Base-by-base conservation (phyloP, 2,888 invertebrate genomes). In the Calameuta idolon region DNA sequence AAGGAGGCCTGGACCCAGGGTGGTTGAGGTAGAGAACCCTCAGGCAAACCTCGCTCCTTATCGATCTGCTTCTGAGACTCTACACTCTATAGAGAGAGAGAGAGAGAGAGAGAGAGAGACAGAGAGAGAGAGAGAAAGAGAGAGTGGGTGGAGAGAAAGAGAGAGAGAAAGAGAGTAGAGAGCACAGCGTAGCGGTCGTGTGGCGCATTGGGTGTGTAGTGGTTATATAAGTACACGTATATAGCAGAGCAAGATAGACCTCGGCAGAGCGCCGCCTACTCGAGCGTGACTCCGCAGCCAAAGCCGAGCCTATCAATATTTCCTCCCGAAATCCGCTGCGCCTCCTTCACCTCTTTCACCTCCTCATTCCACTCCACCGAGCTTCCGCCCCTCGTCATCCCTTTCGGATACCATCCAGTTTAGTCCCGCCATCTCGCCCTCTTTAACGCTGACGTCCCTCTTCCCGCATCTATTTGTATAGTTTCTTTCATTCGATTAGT, bases 251-350 rank as follows among this genome's bases (percentile, higher is more conserved):
- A 85, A 88, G 88, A 89, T 87, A 89, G 88, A 88, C 86, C 85
- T 89, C 85, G 79, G 83, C 83, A 80, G 85, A 89, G 88, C 87
- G 85, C 84, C 85, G 89, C 85, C 91, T 91, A 90, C 89, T 91
- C 89, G 89, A 91, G 88, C 91, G 90, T 91, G 89, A 91, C 91
- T 91, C 91, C 91, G 85, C 91, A 90, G 86, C 86, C 87, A 82
- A 90, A 90, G 86, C 87, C 89, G 88, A 90, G 90, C 91, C 91
- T 90, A 91, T 91, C 90, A 90, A 90, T 91, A 91, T 91, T 90
- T 90, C 88, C 89, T 87, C 85, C 87, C 86, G 84, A 89, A 89
- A 87, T 89, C 85, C 88, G 83, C 82, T 80, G 79, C 79, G 79
- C 81, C 84, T 73, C 75, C 75, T 37, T 34, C 40, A 34, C 74